Conservation (phyloP, 2,888 invertebrate genomes). For the Colostygia pectinataria region DNA sequence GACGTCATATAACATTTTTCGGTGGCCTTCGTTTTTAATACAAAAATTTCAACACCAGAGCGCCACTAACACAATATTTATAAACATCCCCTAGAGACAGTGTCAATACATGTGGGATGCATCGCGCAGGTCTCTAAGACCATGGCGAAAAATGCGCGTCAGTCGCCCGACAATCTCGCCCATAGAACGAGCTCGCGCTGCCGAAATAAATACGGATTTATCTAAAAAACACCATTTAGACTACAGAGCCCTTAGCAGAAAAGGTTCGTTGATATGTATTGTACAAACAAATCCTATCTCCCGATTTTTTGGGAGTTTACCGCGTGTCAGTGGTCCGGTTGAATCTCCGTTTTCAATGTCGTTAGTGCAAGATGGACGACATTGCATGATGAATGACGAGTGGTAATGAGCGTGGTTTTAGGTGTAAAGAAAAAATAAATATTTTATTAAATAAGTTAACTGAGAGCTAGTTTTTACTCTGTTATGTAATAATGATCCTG, state of each 20-base stretch:
- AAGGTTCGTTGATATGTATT: slow-evolving; percentile 18
- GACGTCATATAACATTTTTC: no score
- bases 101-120: slow-evolving; percentile 17
- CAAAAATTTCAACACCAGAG: background rate
- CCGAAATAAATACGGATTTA: background rate
- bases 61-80: slow-evolving; percentile 9
- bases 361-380: slow-evolving; percentile 16
- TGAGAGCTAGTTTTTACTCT: no score
- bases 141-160: slow-evolving; percentile 19
- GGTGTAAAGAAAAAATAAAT: no score
- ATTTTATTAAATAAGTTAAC: no score
- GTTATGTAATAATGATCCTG: no score
- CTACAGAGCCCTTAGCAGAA: no score
- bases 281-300: background rate
- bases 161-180: slow-evolving; percentile 15
- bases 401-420: no score
- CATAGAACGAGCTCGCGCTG: slow-evolving; percentile 15
- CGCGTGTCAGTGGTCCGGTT: background rate
- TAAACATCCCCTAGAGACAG: slow-evolving; percentile 9
- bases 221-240: no score
- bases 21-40: no score
- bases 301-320: background rate
- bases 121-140: slow-evolving; percentile 18
- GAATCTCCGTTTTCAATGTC: slow-evolving; percentile 11
- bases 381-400: no score